Evolutionary conservation across 2,113 vertebrate genomes (phyloP).

Genomic region (Pleuronectes platessa): DNA sequence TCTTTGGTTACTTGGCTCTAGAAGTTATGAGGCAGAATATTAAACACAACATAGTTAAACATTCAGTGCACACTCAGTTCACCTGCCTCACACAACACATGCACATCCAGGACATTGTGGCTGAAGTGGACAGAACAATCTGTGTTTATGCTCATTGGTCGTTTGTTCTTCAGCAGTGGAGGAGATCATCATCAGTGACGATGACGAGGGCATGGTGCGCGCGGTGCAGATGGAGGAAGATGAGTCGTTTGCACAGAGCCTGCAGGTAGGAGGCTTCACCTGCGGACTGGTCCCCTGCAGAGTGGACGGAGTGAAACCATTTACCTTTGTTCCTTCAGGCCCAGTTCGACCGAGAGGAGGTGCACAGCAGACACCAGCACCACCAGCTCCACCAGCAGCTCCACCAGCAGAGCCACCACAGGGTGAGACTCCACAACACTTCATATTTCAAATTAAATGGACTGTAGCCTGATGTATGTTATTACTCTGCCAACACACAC

Average conservation of each 20-base stretch:
- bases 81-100: too few relatives aligned
- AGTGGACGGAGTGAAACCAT: accelerated
- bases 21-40: too few relatives aligned
- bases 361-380: slow-evolving; percentile 30
- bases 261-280: slow-evolving; percentile 70
- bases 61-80: too few relatives aligned
- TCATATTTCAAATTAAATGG: too few relatives aligned
- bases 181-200: slow-evolving; percentile 79
- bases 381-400: slow-evolving; percentile 7
- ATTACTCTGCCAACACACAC: too few relatives aligned
- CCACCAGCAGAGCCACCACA: slow-evolving; percentile 22
- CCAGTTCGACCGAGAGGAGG: slow-evolving; percentile 79
- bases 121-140: too few relatives aligned
- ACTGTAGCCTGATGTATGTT: not conserved
- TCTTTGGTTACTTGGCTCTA: too few relatives aligned
- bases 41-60: too few relatives aligned
- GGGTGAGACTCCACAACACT: slow-evolving; percentile 38
- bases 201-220: slow-evolving; percentile 73
- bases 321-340: slow-evolving; percentile 57
- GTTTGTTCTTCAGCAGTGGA: slow-evolving; percentile 8
- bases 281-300: not conserved
- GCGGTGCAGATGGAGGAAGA: slow-evolving; percentile 78
- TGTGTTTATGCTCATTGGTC: not conserved
- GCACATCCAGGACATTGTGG: too few relatives aligned
- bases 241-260: slow-evolving; percentile 75